Percentiles rank a stretch among this genome's conserved stretches.
Conservation (phyloP, 2,797 vertebrate species). For the Pseudopleuronectes americanus region DNA sequence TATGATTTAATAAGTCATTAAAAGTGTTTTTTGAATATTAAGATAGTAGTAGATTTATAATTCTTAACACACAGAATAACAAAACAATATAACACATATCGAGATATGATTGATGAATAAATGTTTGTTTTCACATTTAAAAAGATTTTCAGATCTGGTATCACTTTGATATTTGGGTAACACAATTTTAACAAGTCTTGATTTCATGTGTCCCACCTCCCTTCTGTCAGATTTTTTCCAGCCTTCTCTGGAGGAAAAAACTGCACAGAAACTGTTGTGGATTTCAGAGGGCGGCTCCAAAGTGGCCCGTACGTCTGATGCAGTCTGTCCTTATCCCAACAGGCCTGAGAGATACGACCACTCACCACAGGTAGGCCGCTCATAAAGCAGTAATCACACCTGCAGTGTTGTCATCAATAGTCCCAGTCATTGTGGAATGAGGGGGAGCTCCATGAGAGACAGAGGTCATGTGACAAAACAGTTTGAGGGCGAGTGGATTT, state of each 20-base stretch:
- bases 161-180: too few species aligned
- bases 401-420: neutral
- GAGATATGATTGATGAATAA: too few species aligned
- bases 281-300: conserved; percentile 79
- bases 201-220: neutral
- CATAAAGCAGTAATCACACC: neutral
- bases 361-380: conserved; percentile 78
- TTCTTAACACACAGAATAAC: too few species aligned
- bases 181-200: too few species aligned
- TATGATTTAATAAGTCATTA: too few species aligned
- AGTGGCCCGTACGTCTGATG: conserved; percentile 78
- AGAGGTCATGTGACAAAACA: too few species aligned
- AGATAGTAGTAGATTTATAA: too few species aligned
- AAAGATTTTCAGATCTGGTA: too few species aligned
- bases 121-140: too few species aligned
- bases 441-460: too few species aligned
- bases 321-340: conserved; percentile 81
- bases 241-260: conserved; percentile 81
- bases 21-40: too few species aligned
- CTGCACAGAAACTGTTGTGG: conserved; percentile 85
- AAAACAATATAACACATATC: too few species aligned
- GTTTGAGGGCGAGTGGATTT: neutral
- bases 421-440: neutral
- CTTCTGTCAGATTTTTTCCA: conserved; percentile 78
- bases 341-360: conserved; percentile 83